Percentiles rank a stretch among this genome's conserved stretches.
Conservation (phyloP, 2,113 vertebrate species). For the Callopanchax toddi region DNA sequence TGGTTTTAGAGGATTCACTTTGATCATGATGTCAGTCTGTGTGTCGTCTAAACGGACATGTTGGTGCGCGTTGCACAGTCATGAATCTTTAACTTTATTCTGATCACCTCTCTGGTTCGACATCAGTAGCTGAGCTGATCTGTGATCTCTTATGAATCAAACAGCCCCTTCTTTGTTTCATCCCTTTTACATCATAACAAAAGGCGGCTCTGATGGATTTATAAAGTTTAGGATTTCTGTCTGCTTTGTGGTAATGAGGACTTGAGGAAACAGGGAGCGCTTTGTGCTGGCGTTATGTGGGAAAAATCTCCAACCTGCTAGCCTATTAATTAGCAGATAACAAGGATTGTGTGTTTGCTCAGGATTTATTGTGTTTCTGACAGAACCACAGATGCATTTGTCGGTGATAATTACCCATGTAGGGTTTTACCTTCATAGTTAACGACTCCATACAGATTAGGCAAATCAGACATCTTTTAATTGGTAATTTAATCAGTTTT, state of each 20-base stretch:
- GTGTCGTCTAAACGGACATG: no score
- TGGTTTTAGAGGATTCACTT: background rate
- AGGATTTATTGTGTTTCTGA: slow-evolving; percentile 1
- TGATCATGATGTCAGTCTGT: background rate
- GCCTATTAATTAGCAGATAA: slow-evolving; percentile 43
- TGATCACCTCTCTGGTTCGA: no score
- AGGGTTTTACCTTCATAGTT: slow-evolving; percentile 27
- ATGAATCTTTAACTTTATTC: no score
- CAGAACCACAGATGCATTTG: slow-evolving; percentile 8
- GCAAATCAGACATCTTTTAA: slow-evolving; percentile 16
- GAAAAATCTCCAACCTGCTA: background rate
- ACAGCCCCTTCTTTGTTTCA: background rate
- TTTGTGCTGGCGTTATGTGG: slow-evolving; percentile 10
- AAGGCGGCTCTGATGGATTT: background rate
- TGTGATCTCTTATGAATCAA: background rate
- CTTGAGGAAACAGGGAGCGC: background rate
- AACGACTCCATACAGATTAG: slow-evolving; percentile 33
- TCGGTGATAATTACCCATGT: slow-evolving; percentile 20
- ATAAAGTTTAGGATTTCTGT: background rate
- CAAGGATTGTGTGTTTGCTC: slow-evolving; percentile 4
- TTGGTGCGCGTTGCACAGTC: no score
- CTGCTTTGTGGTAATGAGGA: slow-evolving; percentile 1
- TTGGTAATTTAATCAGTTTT: slow-evolving; percentile 33
- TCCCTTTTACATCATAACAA: fast-evolving
- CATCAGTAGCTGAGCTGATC: background rate